Evolutionary conservation across 2,113 vertebrate species (phyloP).

Genomic region (Trochalopteron elliotii): DNA sequence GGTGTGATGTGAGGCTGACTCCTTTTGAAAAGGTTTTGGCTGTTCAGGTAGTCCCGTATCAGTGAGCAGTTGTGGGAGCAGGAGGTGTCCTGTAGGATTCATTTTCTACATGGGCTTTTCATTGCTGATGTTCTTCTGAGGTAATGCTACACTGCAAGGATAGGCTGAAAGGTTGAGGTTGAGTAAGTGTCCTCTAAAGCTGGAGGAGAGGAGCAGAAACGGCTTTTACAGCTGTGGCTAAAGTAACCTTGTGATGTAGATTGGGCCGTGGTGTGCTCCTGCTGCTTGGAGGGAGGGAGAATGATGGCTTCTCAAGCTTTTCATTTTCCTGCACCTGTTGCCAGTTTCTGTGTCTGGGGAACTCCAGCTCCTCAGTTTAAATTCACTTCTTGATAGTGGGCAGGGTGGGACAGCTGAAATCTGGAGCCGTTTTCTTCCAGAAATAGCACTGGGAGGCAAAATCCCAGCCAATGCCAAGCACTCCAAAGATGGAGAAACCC

Average conservation of each 20-base stretch:
- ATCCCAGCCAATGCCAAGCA: neutral
- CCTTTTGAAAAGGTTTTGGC: neutral
- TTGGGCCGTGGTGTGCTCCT: neutral
- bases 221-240: neutral
- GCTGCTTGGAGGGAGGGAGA: neutral
- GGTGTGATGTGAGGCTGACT: neutral
- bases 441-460: neutral
- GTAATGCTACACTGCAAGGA: neutral
- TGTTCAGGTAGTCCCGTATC: neutral
- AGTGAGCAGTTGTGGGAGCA: neutral
- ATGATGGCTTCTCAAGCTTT: neutral
- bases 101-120: fast-evolving
- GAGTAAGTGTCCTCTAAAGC: neutral
- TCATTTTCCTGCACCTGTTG: neutral
- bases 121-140: neutral
- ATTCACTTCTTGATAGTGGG: neutral
- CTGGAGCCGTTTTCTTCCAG: neutral
- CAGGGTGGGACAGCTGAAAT: neutral
- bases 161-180: neutral
- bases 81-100: neutral
- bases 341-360: neutral
- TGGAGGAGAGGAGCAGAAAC: neutral
- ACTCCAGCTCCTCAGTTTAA: neutral
- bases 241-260: neutral
- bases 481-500: neutral